phyloP scores from a whole-genome alignment of 2,113 vertebrate genomes.

The Nothocercus nigrocapillus region DNA sequence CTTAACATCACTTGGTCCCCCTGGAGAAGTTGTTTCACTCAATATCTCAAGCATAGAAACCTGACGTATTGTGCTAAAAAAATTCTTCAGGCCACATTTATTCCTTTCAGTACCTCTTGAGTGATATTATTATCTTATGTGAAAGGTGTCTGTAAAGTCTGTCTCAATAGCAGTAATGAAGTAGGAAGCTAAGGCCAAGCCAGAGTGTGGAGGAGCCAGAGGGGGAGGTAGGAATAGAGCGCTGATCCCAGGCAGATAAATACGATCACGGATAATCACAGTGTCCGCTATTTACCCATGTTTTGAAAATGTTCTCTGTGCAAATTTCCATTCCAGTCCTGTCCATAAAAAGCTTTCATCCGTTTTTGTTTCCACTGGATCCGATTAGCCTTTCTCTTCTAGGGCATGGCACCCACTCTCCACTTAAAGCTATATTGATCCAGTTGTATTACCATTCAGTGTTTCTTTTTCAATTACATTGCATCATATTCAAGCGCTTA shows the following conservation, averaged over 20 bases:
- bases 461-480: background rate
- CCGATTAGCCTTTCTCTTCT: background rate
- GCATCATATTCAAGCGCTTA: background rate
- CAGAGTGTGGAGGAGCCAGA: background rate
- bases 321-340: background rate
- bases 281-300: background rate
- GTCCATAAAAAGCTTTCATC: background rate
- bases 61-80: background rate
- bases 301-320: background rate
- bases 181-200: background rate
- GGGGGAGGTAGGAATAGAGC: background rate
- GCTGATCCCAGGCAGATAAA: background rate
- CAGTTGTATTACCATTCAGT: background rate
- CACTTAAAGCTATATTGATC: background rate
- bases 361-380: background rate
- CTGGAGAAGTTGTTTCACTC: background rate
- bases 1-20: background rate
- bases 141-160: background rate
- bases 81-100: background rate
- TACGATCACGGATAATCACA: background rate
- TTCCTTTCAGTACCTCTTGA: background rate
- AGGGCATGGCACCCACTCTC: background rate
- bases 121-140: background rate
- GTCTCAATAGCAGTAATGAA: background rate
- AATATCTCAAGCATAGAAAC: background rate